Conservation (phyloP, 2,888 invertebrate species). For the Epirrhoe alternata region DNA sequence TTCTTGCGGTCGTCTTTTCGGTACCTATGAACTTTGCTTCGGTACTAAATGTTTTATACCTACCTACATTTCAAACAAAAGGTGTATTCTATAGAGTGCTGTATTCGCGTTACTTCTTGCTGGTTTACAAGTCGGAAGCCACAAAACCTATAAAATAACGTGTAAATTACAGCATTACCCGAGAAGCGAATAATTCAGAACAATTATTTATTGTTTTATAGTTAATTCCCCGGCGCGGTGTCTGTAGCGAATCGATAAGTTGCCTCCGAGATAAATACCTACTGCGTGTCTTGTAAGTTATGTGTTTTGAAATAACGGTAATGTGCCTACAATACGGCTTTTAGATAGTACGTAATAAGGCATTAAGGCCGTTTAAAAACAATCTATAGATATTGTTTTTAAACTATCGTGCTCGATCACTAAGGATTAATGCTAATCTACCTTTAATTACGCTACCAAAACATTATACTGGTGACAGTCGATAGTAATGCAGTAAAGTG, state of each 20-base stretch:
- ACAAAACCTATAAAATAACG: conserved; percentile 6
- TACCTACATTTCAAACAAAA: no score
- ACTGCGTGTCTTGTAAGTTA: conserved; percentile 48
- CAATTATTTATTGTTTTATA: conserved; percentile 62
- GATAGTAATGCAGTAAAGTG: no score
- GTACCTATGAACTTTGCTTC: no score
- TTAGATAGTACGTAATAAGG: background rate
- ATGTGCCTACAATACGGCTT: conserved; percentile 17
- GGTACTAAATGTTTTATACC: no score
- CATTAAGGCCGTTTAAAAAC: background rate
- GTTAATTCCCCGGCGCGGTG: conserved; percentile 50
- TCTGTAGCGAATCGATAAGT: conserved; percentile 47
- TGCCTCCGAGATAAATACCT: conserved; percentile 44
- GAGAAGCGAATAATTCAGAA: conserved; percentile 53
- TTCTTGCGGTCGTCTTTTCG: no score
- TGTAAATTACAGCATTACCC: conserved; percentile 19
- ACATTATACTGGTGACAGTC: no score
- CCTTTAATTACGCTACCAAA: no score
- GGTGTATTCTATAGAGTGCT: no score
- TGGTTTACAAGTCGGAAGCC: background rate
- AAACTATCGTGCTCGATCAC: no score
- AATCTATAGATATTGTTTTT: background rate
- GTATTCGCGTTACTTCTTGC: no score
- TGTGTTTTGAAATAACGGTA: conserved; percentile 52
- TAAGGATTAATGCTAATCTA: no score